Evolutionary conservation across 2,797 vertebrate species (phyloP).

Genomic region (Acanthurus tractus): DNA sequence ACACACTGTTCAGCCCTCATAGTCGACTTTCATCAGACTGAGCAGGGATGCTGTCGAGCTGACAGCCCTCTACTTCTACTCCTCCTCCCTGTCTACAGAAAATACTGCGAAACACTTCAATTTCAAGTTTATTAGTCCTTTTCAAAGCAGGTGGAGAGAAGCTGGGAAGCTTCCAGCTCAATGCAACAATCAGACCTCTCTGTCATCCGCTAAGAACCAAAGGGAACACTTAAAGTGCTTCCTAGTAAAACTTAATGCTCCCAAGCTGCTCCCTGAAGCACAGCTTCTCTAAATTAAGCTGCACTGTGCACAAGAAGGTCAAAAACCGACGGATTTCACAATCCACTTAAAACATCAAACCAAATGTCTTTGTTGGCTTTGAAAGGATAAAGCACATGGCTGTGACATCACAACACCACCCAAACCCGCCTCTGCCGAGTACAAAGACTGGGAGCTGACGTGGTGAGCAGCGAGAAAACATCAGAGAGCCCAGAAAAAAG

Average conservation of each 20-base stretch:
- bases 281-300: slow-evolving; percentile 16
- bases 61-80: slow-evolving; percentile 28
- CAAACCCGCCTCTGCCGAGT: slow-evolving; percentile 7
- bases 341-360: slow-evolving; percentile 18
- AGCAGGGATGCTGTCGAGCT: slow-evolving; percentile 16
- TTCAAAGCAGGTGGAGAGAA: slow-evolving; percentile 18
- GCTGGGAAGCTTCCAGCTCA: slow-evolving; percentile 20
- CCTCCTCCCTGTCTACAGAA: slow-evolving; percentile 32
- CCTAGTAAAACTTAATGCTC: slow-evolving; percentile 33
- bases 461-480: background rate
- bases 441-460: background rate
- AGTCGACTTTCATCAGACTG: slow-evolving; percentile 22
- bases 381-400: slow-evolving; percentile 9
- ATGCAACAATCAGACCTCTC: slow-evolving; percentile 11
- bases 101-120: slow-evolving; percentile 11
- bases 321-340: slow-evolving; percentile 4
- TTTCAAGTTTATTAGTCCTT: slow-evolving; percentile 28
- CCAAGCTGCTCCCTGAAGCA: background rate
- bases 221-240: slow-evolving; percentile 13
- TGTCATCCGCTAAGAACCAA: slow-evolving; percentile 19
- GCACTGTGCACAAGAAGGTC: slow-evolving; percentile 21
- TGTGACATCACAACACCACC: background rate
- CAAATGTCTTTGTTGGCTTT: slow-evolving; percentile 28
- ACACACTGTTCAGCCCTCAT: slow-evolving; percentile 23
- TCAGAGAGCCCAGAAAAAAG: background rate